These are phyloP conservation scores for Galago senegalensis DNA, from an alignment of 2,797 vertebrate genomes.

Conservation along the genomic window DNA sequence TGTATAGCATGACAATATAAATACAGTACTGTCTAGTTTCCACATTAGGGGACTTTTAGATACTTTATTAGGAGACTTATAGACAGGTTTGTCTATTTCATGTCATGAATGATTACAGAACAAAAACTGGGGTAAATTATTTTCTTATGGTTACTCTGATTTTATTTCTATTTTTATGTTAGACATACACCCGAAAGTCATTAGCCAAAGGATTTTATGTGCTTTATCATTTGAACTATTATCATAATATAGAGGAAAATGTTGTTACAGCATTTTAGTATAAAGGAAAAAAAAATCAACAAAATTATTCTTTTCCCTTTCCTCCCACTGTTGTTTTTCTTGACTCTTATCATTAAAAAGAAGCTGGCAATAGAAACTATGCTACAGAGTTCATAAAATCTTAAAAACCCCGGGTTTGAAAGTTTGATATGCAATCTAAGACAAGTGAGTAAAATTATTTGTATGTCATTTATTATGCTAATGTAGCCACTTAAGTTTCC, in stretches of 20 bases:
- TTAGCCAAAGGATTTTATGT: slow-evolving; percentile 36
- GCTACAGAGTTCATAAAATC: background rate
- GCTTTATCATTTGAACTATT: slow-evolving; percentile 10
- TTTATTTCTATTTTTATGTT: slow-evolving; percentile 11
- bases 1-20: background rate
- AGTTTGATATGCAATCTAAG: background rate
- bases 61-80: background rate
- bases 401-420: slow-evolving; percentile 10
- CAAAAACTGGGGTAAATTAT: background rate
- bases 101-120: background rate
- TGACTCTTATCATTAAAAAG: slow-evolving; percentile 18
- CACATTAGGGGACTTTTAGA: background rate
- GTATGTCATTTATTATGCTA: background rate
- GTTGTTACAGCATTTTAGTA: slow-evolving; percentile 38
- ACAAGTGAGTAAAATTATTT: slow-evolving; percentile 9
- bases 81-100: background rate
- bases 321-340: slow-evolving; percentile 35
- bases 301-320: slow-evolving; percentile 33
- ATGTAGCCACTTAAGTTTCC: background rate
- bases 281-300: slow-evolving; percentile 35
- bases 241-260: background rate
- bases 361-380: slow-evolving; percentile 9
- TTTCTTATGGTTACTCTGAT: background rate
- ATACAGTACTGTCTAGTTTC: background rate
- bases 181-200: background rate